Percentiles rank a stretch among this genome's conserved stretches.
Conservation (phyloP, 2,113 vertebrate species). For the Phodopus roborovskii region DNA sequence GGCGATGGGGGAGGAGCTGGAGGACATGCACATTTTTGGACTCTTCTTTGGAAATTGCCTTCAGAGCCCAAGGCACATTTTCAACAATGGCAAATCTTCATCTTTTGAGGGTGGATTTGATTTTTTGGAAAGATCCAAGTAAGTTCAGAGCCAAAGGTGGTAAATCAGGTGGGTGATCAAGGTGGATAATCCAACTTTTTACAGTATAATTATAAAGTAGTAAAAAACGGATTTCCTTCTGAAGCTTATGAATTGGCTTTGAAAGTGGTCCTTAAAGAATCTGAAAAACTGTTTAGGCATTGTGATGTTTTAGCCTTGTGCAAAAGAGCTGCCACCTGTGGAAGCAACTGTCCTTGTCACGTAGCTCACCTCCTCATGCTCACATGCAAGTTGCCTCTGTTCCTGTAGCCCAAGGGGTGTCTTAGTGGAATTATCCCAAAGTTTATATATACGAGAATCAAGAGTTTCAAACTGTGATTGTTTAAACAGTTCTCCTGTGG, state of each 20-base stretch:
- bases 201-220: conserved; percentile 70
- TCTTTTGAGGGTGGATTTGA: conserved; percentile 72
- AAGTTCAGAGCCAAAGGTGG: conserved; percentile 71
- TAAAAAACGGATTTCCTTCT: conserved; percentile 68
- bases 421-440: conserved; percentile 61
- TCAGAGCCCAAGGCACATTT: conserved; percentile 71
- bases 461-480: conserved; percentile 69
- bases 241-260: conserved; percentile 68
- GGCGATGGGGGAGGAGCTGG: not conserved
- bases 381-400: not conserved
- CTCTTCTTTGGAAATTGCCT: conserved; percentile 69
- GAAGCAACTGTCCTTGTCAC: not conserved
- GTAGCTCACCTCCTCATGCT: not conserved
- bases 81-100: conserved; percentile 75
- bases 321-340: not conserved
- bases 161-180: conserved; percentile 76
- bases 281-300: conserved; percentile 20
- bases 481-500: conserved; percentile 80
- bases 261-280: conserved; percentile 71
- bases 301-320: not conserved
- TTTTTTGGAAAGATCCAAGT: conserved; percentile 62
- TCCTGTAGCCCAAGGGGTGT: conserved; percentile 58
- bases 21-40: conserved; percentile 64
- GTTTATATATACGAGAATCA: conserved; percentile 65
- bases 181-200: conserved; percentile 58